A percentile compares a stretch with the other conserved stretches of the same genome.
Evolutionary conservation across 2,888 invertebrate species (phyloP).

Genomic region (Tribolium freemani): DNA sequence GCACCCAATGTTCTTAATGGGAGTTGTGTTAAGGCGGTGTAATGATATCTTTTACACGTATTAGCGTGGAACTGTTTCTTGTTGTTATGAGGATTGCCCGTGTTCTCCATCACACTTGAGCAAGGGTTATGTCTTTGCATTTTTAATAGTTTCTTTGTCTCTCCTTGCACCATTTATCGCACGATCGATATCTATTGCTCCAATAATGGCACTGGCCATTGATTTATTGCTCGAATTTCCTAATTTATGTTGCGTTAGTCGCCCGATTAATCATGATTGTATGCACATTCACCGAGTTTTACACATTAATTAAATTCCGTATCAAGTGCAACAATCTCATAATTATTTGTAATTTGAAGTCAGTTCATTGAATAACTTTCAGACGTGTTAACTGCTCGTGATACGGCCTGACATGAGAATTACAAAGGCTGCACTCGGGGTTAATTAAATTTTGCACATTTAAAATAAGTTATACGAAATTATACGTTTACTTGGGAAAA

Average conservation of each 20-base stretch:
- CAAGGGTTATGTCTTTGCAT: no score
- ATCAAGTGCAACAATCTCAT: conserved; percentile 15
- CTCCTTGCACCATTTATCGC: not conserved
- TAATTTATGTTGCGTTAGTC: conserved; percentile 10
- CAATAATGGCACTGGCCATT: not conserved
- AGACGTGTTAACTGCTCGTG: not conserved
- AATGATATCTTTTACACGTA: not conserved
- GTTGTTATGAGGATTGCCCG: not conserved
- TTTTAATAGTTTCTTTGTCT: no score
- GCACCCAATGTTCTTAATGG: conserved; percentile 24
- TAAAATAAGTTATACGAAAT: not conserved
- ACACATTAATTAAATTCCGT: conserved; percentile 9
- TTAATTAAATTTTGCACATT: not conserved
- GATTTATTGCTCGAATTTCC: conserved; percentile 17
- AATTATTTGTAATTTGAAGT: not conserved
- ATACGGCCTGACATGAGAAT: not conserved
- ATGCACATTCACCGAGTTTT: conserved; percentile 8
- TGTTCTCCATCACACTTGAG: not conserved
- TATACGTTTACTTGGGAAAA: not conserved
- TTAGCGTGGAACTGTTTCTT: not conserved
- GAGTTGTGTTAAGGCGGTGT: conserved; percentile 3
- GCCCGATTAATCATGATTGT: conserved; percentile 13
- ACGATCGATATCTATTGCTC: not conserved
- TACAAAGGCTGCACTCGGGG: not conserved
- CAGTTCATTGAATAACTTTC: conserved; percentile 12